Base-by-base conservation (phyloP, 2,888 invertebrate species). In the Drosophila nr. perissopoda region DNA sequence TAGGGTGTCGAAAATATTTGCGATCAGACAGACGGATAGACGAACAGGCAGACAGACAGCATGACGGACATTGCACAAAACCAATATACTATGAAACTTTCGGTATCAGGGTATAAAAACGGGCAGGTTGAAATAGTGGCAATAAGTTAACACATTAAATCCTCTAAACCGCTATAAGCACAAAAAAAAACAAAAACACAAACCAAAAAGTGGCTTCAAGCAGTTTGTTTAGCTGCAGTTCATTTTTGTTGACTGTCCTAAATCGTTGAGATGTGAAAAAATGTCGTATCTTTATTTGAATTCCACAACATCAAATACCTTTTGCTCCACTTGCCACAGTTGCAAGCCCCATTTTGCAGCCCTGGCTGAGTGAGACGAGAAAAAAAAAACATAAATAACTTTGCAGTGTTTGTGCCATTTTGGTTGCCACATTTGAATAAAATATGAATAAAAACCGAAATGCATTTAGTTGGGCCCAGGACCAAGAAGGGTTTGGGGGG, bases 401-500 rank as follows among this genome's bases (percentile, higher is more conserved):
- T 80, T 69, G 76, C 89, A 85, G 85, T 87, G 87, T 89, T 85
- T 85, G 83, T 84, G 87, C 89, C 85, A 89, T 89, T 89, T 89
- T 78, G 76, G 83, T 87, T 82, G 89, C 73, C 87, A 85, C 87
- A 89, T 86, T 86, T 86, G 81, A 87, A 87, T 87, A 88, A 87
- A 87, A 87, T 87, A 90, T 90, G 90, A 87, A 87, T 88, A 87
- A 87, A 83, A 87, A 79, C 89, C 81, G 84, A 87, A 87, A 90
- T 90, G 86, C 90, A 87, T 88, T 90, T 88, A 90, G 88, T 73
- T 74, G 76, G 69, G 45, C 33, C 49, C 25, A 56, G 38, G 64
- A 64, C 49, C 63, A 31, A 63, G 64, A 38, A 18, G 60, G 66
- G 34, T 38, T 29, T 53, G 38, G 21, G 29, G 10, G 57, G 6